phyloP scores from a whole-genome alignment of 2,113 vertebrate genomes.

The Anseranas semipalmata region DNA sequence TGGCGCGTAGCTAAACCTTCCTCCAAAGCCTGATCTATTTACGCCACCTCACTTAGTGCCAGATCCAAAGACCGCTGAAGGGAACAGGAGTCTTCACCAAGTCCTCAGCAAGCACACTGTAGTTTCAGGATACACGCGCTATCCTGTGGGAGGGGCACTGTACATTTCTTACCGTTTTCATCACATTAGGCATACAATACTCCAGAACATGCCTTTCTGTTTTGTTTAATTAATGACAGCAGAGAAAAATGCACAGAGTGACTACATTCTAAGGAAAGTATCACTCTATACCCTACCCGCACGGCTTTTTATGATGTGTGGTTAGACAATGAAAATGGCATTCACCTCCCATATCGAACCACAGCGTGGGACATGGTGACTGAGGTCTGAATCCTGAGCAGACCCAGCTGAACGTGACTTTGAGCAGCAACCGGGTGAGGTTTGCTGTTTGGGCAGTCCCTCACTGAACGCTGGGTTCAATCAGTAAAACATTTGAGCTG shows the following conservation, averaged over 20 bases:
- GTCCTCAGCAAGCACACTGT: background rate
- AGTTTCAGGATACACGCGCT: background rate
- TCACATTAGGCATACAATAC: background rate
- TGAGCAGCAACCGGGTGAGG: background rate
- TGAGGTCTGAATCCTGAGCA: background rate
- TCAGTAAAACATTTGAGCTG: background rate
- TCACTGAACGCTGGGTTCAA: background rate
- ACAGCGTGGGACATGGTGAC: background rate
- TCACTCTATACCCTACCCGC: background rate
- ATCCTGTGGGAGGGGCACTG: background rate
- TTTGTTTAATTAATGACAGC: background rate
- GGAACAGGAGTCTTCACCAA: background rate
- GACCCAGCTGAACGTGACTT: background rate
- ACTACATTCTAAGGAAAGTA: background rate
- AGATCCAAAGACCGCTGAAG: slow-evolving; percentile 13
- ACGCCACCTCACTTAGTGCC: background rate
- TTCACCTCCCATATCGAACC: background rate
- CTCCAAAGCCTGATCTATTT: slow-evolving; percentile 41
- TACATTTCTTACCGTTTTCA: background rate
- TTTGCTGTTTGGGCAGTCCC: background rate
- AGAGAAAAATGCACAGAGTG: background rate
- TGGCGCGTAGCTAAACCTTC: slow-evolving; percentile 39
- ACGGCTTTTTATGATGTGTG: background rate
- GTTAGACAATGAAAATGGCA: background rate
- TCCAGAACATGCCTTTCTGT: background rate